phyloP scores from a whole-genome alignment of 2,113 vertebrate genomes.

The Columba livia region DNA sequence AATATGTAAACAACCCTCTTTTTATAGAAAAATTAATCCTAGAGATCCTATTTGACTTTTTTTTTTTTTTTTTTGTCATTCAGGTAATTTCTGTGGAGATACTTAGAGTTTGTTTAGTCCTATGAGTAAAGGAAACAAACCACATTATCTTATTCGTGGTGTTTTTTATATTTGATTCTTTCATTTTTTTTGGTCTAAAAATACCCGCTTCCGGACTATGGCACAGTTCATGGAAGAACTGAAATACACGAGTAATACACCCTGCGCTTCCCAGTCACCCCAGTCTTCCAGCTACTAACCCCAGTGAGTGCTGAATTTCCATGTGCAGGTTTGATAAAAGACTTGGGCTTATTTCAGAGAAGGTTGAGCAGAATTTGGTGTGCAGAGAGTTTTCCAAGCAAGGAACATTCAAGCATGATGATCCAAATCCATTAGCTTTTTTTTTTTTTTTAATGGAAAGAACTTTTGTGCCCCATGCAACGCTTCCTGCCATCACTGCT shows the following conservation, averaged over 20 bases:
- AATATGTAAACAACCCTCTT: not conserved
- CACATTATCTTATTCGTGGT: not conserved
- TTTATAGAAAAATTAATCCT: not conserved
- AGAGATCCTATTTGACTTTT: not conserved
- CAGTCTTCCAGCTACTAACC: not conserved
- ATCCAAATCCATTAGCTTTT: not conserved
- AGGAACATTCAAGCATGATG: not conserved
- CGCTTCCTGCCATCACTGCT: not conserved
- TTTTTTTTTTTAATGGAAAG: not conserved
- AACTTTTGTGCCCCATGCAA: not conserved
- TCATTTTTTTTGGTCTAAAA: not conserved
- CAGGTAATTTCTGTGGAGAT: not conserved
- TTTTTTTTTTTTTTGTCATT: not conserved
- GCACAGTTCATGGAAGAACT: not conserved
- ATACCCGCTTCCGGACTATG: not conserved
- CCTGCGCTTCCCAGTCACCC: fast-evolving
- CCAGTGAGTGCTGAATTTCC: not conserved
- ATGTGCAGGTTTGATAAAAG: not conserved
- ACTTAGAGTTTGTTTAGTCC: not conserved
- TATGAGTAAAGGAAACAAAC: not conserved
- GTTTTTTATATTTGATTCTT: not conserved
- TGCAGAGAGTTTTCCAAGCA: not conserved
- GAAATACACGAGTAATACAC: not conserved
- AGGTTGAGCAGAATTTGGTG: not conserved
- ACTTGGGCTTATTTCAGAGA: not conserved